Conservation (phyloP, 2,113 vertebrate species). For the Ophthalmolycus amberensis region DNA sequence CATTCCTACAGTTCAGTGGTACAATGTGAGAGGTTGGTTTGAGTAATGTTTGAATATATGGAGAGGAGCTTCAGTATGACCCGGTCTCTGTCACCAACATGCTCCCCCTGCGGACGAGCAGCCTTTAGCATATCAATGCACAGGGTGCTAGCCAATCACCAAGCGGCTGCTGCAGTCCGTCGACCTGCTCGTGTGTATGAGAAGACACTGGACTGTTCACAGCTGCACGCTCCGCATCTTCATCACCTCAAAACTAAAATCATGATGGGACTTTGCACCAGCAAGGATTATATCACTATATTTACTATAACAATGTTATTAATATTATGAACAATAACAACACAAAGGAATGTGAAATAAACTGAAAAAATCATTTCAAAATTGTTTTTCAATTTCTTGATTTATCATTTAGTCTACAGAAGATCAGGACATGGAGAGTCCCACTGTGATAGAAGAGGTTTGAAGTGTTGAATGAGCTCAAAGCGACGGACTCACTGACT, state of each 20-base stretch:
- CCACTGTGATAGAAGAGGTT: neutral
- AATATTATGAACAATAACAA: neutral
- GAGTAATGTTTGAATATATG: neutral
- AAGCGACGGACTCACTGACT: neutral
- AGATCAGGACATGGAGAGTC: neutral
- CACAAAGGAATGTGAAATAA: neutral
- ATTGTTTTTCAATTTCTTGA: neutral
- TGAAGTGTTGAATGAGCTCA: neutral
- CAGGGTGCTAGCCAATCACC: conserved; percentile 10
- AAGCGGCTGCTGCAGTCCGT: neutral
- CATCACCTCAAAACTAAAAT: neutral
- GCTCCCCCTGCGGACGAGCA: neutral
- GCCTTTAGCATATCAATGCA: conserved; percentile 42
- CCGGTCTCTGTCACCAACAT: neutral
- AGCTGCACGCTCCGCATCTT: neutral
- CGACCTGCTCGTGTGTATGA: conserved; percentile 33
- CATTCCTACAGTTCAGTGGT: too few species aligned
- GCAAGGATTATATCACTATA: neutral
- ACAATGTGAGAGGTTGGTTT: neutral
- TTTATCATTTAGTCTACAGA: neutral
- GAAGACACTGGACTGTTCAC: conserved; percentile 18
- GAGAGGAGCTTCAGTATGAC: neutral
- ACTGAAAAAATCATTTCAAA: neutral
- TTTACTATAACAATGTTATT: neutral
- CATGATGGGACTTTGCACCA: neutral